These are phyloP conservation scores for Papilio polytes DNA, from an alignment of 1,140 invertebrate genomes.

Conservation along the genomic window DNA sequence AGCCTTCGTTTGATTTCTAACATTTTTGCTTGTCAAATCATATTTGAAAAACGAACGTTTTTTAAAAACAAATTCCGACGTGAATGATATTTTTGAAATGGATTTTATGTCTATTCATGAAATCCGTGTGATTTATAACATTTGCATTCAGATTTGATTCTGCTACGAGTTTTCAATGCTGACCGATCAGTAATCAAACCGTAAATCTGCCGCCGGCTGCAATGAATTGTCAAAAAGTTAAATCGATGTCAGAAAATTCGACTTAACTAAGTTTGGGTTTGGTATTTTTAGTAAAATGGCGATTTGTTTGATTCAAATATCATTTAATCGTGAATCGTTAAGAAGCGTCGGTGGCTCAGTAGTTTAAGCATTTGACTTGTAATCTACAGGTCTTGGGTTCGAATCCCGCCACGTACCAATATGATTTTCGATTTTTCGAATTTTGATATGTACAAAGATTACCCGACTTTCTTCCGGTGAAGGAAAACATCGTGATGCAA, in stretches of 20 bases:
- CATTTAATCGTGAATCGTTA: too few species aligned
- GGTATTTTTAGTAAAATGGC: neutral
- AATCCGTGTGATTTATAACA: slow-evolving; percentile 38
- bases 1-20: too few species aligned
- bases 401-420: too few species aligned
- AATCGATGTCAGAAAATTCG: slow-evolving; percentile 23
- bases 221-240: slow-evolving; percentile 38
- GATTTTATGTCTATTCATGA: slow-evolving; percentile 34
- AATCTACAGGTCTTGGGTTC: too few species aligned
- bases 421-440: too few species aligned
- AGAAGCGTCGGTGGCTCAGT: too few species aligned
- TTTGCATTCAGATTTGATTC: slow-evolving; percentile 39
- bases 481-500: too few species aligned
- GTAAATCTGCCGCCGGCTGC: slow-evolving; percentile 39
- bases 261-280: neutral
- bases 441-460: too few species aligned
- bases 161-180: slow-evolving; percentile 34
- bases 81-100: slow-evolving; percentile 25
- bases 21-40: neutral
- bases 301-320: neutral
- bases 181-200: slow-evolving; percentile 39
- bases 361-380: too few species aligned
- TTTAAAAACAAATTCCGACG: neutral
- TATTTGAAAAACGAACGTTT: neutral
- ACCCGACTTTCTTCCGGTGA: too few species aligned